Evolutionary conservation across 2,888 invertebrate species (phyloP).

Genomic region (Drosophila aldrichi): DNA sequence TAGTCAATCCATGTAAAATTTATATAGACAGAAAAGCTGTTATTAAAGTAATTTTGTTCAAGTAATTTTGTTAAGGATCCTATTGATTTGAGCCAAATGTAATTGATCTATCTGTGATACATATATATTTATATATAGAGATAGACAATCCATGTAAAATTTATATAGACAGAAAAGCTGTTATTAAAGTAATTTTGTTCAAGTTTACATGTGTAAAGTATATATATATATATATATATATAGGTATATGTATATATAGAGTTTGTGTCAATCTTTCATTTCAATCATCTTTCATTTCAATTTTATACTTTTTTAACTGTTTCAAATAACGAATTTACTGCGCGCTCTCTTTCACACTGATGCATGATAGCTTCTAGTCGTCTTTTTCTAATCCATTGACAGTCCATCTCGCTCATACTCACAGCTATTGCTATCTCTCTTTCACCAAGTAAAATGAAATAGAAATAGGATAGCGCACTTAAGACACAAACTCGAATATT

Average conservation of each 20-base stretch:
- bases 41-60: neutral
- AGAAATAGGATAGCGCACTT: neutral
- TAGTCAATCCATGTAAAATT: neutral
- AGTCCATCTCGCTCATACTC: neutral
- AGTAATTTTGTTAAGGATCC: no score
- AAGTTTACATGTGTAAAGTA: no score
- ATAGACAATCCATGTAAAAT: neutral
- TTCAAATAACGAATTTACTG: neutral
- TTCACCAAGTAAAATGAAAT: neutral
- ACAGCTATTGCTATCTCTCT: neutral
- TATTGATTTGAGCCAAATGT: neutral
- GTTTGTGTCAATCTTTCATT: neutral
- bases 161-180: neutral
- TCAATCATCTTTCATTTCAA: neutral
- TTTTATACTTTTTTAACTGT: neutral
- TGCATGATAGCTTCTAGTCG: neutral
- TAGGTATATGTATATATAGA: neutral
- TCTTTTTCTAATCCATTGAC: neutral
- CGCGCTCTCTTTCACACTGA: neutral
- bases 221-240: neutral
- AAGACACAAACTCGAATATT: neutral
- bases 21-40: neutral
- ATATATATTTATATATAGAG: neutral
- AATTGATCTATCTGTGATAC: slow-evolving; percentile 1
- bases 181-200: neutral